phyloP scores from a whole-genome alignment of 2,888 invertebrate species.

The Polylopha cassiicola region DNA sequence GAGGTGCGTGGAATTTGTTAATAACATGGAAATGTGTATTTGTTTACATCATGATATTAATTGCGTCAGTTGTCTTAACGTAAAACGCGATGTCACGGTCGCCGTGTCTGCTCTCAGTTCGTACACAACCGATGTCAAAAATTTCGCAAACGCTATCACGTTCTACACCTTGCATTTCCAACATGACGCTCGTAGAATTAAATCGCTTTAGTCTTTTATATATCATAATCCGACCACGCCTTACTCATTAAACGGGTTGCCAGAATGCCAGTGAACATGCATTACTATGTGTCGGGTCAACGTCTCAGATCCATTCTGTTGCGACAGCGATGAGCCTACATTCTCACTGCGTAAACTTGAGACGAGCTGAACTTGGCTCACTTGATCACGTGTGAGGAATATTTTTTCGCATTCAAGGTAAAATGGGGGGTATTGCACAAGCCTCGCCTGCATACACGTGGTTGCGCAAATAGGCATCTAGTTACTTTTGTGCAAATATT shows the following conservation, averaged over 20 bases:
- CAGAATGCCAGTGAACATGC: neutral
- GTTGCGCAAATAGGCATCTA: constrained; percentile 16
- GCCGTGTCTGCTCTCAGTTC: constrained; percentile 16
- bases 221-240: too few species aligned
- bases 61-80: constrained; percentile 15
- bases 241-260: too few species aligned
- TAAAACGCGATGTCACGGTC: constrained; percentile 24
- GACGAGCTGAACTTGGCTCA: constrained; percentile 28
- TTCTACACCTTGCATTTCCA: too few species aligned
- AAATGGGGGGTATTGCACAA: constrained; percentile 10
- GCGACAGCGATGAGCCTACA: constrained; percentile 11
- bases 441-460: constrained; percentile 7
- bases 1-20: constrained; percentile 10
- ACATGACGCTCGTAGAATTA: too few species aligned
- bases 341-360: constrained; percentile 22
- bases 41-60: constrained; percentile 20
- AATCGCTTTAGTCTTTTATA: too few species aligned
- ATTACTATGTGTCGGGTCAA: constrained; percentile 7
- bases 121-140: constrained; percentile 10
- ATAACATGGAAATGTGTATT: constrained; percentile 10
- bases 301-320: constrained; percentile 12
- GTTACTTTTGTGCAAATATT: constrained; percentile 22
- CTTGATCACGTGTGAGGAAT: constrained; percentile 12
- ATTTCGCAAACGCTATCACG: constrained; percentile 16
- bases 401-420: constrained; percentile 19